Base-by-base conservation (phyloP, 2,888 invertebrate species). In the Mystacides longicornis region DNA sequence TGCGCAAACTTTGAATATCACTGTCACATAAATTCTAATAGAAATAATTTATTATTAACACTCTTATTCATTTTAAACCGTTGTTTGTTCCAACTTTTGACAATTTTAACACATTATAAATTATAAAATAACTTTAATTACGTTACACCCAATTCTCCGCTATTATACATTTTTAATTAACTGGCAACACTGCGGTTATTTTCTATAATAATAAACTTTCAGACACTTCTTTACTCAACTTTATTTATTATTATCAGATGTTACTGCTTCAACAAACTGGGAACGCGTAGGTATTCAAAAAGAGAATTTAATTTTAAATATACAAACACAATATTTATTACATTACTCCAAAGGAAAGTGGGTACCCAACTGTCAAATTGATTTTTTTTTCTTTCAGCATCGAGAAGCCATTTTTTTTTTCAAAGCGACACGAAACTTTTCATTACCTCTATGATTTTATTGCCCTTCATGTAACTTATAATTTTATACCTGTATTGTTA, bases 101-200 rank as follows among this genome's bases (percentile, higher is more conserved):
- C 16, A 20, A 23, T 1, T 20, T 18, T 31, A 20, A 33, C 20
- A 33, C 50, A 50, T 33, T 49, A 18, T 5, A 16, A n/a, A n/a
- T 43, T 5, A 43, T 5, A 46, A 19, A 46, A 46, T 46, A 46
- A 18, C 20, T 20, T 46, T 46, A 5, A 20, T 52, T 53, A 53
- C 37, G 53, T 53, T 23, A 53, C 53, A 22, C 53, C 53, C 18
- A 53, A 53, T 37, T 53, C 53, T 21, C 53, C 53, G 48, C n/a
- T n/a, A n/a, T 53, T 53, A 47, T 37, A 31, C 53, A 53, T 53
- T 53, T 53, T 53, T 43, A 16, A 14, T 14, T 37, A 37, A 37
- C 16, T 37, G 16, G n/a, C n/a, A n/a, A n/a, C n/a, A n/a, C n/a
- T 27, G 11, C 27, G 27, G 5, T 7, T 27, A 7, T 27, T 7